phyloP scores from a whole-genome alignment of 2,888 invertebrate species.

The Scaptomyza tumidula region DNA sequence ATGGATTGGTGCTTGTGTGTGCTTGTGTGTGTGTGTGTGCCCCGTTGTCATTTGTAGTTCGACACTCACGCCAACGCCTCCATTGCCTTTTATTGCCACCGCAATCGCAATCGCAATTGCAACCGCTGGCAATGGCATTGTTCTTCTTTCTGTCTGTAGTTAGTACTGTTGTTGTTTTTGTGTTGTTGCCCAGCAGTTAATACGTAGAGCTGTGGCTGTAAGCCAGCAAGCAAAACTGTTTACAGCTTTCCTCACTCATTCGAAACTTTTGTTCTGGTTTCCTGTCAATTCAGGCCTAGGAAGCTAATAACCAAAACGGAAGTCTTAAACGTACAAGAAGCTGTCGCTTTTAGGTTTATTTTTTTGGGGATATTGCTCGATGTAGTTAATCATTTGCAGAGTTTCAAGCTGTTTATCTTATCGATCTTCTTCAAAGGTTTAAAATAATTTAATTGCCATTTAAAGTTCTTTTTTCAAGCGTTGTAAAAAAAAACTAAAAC shows the following conservation, averaged over 20 bases:
- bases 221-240: conserved; percentile 24
- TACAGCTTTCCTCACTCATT: conserved; percentile 17
- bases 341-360: too few relatives aligned
- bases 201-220: conserved; percentile 39
- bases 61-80: conserved; percentile 43
- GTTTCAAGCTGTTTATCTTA: too few relatives aligned
- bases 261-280: conserved; percentile 11
- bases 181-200: conserved; percentile 18
- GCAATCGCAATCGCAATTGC: conserved; percentile 63
- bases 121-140: conserved; percentile 29
- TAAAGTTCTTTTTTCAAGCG: too few relatives aligned
- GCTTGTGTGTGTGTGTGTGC: conserved; percentile 19
- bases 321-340: conserved; percentile 23
- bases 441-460: too few relatives aligned
- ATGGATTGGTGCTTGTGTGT: conserved; percentile 5
- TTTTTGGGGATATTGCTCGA: too few relatives aligned
- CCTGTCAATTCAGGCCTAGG: conserved; percentile 6
- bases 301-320: conserved; percentile 39
- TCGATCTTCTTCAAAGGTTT: too few relatives aligned
- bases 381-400: too few relatives aligned
- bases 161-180: conserved; percentile 24
- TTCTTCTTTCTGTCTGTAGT: conserved; percentile 23
- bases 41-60: conserved; percentile 62
- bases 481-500: too few relatives aligned
- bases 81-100: conserved; percentile 68